Evolutionary conservation across 2,888 invertebrate species (phyloP).

Genomic region (Rhamnusium bicolor): DNA sequence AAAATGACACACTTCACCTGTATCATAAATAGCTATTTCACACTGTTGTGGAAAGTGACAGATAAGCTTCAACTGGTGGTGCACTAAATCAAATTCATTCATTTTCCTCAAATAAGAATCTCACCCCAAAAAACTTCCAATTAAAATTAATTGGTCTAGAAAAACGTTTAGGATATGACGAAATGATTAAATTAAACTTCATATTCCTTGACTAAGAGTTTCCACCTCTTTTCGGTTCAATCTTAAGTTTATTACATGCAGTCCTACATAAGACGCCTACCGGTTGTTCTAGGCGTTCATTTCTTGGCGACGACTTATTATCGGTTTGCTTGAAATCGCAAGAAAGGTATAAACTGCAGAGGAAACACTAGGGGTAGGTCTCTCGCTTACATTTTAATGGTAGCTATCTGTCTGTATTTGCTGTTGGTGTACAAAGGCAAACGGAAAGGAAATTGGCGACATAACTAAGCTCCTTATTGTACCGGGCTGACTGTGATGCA

Average conservation of each 20-base stretch:
- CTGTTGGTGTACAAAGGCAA: slow-evolving; percentile 48
- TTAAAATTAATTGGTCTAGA: too few relatives aligned
- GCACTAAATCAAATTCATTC: too few relatives aligned
- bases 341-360: not conserved
- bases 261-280: not conserved
- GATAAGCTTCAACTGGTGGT: too few relatives aligned
- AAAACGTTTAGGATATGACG: too few relatives aligned
- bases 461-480: slow-evolving; percentile 55
- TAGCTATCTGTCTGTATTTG: slow-evolving; percentile 47
- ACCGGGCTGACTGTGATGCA: slow-evolving; percentile 35
- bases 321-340: not conserved
- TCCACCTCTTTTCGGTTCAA: too few relatives aligned
- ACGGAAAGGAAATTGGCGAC: slow-evolving; percentile 54
- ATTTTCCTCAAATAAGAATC: too few relatives aligned
- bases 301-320: not conserved
- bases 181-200: too few relatives aligned
- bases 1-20: too few relatives aligned
- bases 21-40: too few relatives aligned
- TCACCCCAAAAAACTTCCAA: too few relatives aligned
- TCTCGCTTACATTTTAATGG: slow-evolving; percentile 42
- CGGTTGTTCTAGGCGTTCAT: not conserved
- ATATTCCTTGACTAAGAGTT: too few relatives aligned
- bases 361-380: slow-evolving; percentile 17
- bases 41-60: too few relatives aligned
- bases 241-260: not conserved